These are phyloP conservation scores for Silvanus unidentatus DNA, from an alignment of 2,888 invertebrate genomes.

Conservation along the genomic window DNA sequence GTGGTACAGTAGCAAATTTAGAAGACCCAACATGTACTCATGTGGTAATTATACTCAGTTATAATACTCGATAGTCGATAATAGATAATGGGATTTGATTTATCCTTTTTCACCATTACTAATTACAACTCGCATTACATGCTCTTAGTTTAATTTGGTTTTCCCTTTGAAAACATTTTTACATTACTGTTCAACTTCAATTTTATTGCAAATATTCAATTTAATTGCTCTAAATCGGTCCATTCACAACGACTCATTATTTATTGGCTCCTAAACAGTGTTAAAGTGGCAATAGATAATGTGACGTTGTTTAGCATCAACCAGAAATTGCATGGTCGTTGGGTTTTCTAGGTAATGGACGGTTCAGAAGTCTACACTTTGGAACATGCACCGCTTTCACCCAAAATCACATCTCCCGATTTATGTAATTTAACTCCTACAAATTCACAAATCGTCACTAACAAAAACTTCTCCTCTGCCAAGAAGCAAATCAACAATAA, in stretches of 20 bases:
- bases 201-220: too few relatives aligned
- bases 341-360: conserved; percentile 61
- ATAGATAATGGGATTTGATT: too few relatives aligned
- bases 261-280: too few relatives aligned
- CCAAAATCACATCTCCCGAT: conserved; percentile 44
- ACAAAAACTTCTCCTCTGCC: conserved; percentile 15
- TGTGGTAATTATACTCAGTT: conserved; percentile 78
- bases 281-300: too few relatives aligned
- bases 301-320: background rate
- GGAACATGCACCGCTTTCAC: conserved; percentile 54
- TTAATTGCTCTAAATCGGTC: too few relatives aligned
- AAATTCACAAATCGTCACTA: conserved; percentile 15
- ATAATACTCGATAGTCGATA: too few relatives aligned
- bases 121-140: too few relatives aligned
- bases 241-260: too few relatives aligned
- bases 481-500: conserved; percentile 9
- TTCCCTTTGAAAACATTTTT: too few relatives aligned
- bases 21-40: conserved; percentile 86
- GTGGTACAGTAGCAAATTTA: conserved; percentile 69
- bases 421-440: conserved; percentile 17
- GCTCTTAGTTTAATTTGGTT: too few relatives aligned
- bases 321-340: conserved; percentile 18
- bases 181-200: too few relatives aligned
- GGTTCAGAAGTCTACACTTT: conserved; percentile 61
- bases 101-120: too few relatives aligned